These are phyloP conservation scores for Oligia fasciuncula DNA, from an alignment of 2,888 invertebrate genomes.

Conservation along the genomic window DNA sequence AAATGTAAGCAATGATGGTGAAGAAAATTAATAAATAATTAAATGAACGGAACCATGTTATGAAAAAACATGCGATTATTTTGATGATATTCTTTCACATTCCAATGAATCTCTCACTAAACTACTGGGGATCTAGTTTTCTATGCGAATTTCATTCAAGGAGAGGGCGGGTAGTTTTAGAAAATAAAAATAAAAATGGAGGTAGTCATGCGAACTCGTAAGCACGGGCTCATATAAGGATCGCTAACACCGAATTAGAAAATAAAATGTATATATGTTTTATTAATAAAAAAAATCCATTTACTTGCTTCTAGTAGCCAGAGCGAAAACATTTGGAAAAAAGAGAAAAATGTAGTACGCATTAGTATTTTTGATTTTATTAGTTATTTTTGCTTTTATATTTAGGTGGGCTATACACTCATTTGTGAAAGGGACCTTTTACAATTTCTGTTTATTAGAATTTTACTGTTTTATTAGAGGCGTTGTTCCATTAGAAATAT, in stretches of 20 bases:
- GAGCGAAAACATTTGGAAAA: conserved; percentile 86
- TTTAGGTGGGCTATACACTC: conserved; percentile 51
- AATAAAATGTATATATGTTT: conserved; percentile 50
- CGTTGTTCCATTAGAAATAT: conserved; percentile 46
- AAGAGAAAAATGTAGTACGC: conserved; percentile 74
- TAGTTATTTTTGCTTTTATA: conserved; percentile 61
- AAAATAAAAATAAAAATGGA: conserved; percentile 69
- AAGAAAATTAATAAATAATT: conserved; percentile 53
- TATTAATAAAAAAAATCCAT: conserved; percentile 74
- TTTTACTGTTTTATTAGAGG: conserved; percentile 34
- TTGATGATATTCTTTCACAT: conserved; percentile 67
- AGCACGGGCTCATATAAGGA: conserved; percentile 77
- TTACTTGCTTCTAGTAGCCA: conserved; percentile 91
- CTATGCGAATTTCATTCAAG: conserved; percentile 86
- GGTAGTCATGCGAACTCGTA: conserved; percentile 82
- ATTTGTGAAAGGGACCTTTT: conserved; percentile 33
- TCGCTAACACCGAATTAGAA: conserved; percentile 82
- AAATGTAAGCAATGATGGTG: conserved; percentile 72
- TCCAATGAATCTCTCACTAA: conserved; percentile 87
- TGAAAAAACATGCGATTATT: conserved; percentile 52
- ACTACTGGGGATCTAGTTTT: conserved; percentile 83
- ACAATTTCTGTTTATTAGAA: conserved; percentile 17
- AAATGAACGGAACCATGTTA: conserved; percentile 45
- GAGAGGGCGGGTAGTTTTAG: conserved; percentile 70
- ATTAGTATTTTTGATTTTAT: conserved; percentile 76